Conservation (phyloP, 1,140 invertebrate genomes). For the Steinernema feltiae region DNA sequence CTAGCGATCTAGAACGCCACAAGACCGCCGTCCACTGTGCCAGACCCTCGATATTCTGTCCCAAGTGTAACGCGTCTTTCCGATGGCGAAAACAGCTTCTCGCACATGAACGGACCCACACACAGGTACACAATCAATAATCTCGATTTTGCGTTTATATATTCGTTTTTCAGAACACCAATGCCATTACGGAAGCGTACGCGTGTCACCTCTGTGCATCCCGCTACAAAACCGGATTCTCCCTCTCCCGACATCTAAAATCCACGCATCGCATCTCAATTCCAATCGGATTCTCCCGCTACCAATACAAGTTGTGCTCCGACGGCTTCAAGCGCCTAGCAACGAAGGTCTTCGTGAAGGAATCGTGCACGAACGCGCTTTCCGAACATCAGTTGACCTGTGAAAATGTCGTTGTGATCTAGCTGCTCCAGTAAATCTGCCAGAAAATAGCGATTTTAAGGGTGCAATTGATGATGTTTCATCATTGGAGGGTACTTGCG, state of each 20-base stretch:
- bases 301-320: not conserved
- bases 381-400: not conserved
- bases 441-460: not conserved
- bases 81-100: conserved; percentile 5
- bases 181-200: not conserved
- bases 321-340: not conserved
- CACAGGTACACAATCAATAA: not conserved
- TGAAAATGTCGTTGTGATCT: not conserved
- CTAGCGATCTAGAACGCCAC: not conserved
- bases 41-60: not conserved
- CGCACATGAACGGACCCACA: not conserved
- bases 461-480: not conserved
- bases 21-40: not conserved
- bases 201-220: not conserved
- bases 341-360: not conserved
- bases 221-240: not conserved
- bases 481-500: no score
- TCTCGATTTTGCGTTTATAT: not conserved
- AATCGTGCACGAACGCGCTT: not conserved
- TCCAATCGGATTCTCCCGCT: not conserved
- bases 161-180: not conserved
- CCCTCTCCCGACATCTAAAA: not conserved
- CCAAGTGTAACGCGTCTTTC: not conserved
- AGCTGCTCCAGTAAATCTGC: no score
- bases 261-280: not conserved